Base-by-base conservation (phyloP, 2,888 invertebrate genomes). In the Hoplodrina blanda region DNA sequence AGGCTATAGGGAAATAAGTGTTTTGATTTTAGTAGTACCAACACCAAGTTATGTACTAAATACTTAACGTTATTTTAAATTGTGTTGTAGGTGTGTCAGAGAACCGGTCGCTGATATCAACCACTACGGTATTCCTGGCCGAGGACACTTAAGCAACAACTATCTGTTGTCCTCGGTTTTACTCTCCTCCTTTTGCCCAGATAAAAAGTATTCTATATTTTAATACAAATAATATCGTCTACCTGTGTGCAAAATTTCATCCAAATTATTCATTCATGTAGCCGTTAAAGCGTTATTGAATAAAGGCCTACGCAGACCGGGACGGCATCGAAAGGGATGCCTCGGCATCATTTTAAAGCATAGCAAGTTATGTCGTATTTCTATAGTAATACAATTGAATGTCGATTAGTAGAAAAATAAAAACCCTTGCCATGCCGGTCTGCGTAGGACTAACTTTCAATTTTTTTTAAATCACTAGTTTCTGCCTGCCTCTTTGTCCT, bases 31-130 rank as follows among this genome's bases (percentile, higher is more conserved):
- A 33, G 64, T 73, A 60, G 71, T 59, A 65, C 57, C 57, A 67
- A 67, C 56, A 65, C 57, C 57, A 67, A 67, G 61, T 62, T 20
- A 64, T 69, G 69, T 54, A 73, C 71, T 70, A 62, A 66, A 72
- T 82, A 72, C 54, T 67, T 52, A 30, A 62, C 55, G 69, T 69
- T 63, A 72, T 13, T 41, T 8, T 3, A 41, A 0, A 41, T 63
- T 68, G 73, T 69, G 41, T 56, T 61, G 76, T 82, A 73, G 86
- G 85, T 80, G 85, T 80, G 86, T 80, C 61, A 54, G 59, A 56
- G 57, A 84, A 85, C 85, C 85, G 85, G 86, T 85, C 62, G 62
- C 53, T 53, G 53, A 52, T 60, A 46, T 53, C 57, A 57, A 55
- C 71, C 20, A 70, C 73, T 77, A 55, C 69, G 69, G 65, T 82